These are phyloP conservation scores for Labeo calbasu DNA, from an alignment of 2,797 vertebrate species.

Conservation along the genomic window DNA sequence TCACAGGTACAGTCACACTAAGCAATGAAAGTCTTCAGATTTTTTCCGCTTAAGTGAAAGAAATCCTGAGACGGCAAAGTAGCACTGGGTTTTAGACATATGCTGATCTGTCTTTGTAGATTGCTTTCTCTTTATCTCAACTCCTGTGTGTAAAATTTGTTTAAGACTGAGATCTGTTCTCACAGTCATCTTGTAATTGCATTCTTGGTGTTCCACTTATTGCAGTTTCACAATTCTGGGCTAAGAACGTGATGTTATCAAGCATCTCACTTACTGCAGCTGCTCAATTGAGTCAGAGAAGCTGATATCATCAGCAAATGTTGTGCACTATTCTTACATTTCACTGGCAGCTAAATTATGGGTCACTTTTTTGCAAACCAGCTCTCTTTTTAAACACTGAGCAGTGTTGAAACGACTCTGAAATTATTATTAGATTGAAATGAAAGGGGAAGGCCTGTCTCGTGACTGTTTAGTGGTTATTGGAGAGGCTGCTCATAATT, in stretches of 20 bases:
- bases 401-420: not conserved
- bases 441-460: conserved; percentile 26
- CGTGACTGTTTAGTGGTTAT: conserved; percentile 30
- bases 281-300: conserved; percentile 4
- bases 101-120: conserved; percentile 2
- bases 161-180: conserved; percentile 5
- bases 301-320: conserved; percentile 39
- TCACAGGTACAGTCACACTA: not conserved
- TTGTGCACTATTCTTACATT: conserved; percentile 8
- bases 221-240: conserved; percentile 33
- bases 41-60: not conserved
- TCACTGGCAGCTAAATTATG: conserved; percentile 38
- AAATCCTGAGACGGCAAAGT: not conserved
- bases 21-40: not conserved
- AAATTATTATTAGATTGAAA: conserved; percentile 46
- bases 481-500: conserved; percentile 21
- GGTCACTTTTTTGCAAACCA: conserved; percentile 39
- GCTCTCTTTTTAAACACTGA: conserved; percentile 22
- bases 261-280: conserved; percentile 29
- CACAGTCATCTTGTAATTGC: conserved; percentile 14
- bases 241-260: conserved; percentile 40
- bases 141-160: conserved; percentile 4
- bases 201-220: conserved; percentile 33
- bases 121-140: conserved; percentile 3
- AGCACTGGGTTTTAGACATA: not conserved